Evolutionary conservation across 2,797 vertebrate species (phyloP), one percentile per base, ranked within the genome.

Genomic region (Allobates femoralis): DNA sequence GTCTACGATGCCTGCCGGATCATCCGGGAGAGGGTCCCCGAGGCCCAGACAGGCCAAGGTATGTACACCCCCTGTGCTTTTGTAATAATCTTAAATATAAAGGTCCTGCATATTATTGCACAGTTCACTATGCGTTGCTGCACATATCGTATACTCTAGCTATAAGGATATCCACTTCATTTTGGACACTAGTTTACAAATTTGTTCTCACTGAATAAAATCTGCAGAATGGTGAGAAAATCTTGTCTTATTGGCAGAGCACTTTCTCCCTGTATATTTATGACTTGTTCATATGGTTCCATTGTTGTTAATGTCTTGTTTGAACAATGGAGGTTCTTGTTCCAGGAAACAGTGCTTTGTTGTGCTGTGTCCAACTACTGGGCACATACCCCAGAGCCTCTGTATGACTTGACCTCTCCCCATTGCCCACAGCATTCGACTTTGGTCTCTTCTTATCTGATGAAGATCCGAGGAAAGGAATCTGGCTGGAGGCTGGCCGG

Each of bases 11-110:
- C 98, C 0, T 99, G 98, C 79, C 94, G 98, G 56, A 97, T 97
- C 67, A 99, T 99, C 85, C 93, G 98, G 8, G 98, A 99, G 84
- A 92, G 98, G 77, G 98, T 99, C 18, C 98, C 97, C 0, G 98
- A 99, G 90, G 98, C 98, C 32, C 98, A 99, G 37, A 95, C 94
- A 0, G 98, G 98, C 73, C 98, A 99, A 96, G 98, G 98, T 99
- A 84, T 60, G 10, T 80, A 21, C 37, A 77, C 56, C 37, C 41
- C 28, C 19, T 81, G 21, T 51, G 11, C 2, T 30, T 23, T 69
- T 8, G 11, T 12, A 23, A 12, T 7, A 73, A 14, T 5, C 1
- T 15, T 7, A n/a, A 41, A 41, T 73, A 26, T 3, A 3, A 46
- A n/a, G n/a, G n/a, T 46, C 11, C 12, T 46, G 37, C 69, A 26